phyloP scores from a whole-genome alignment of 2,888 invertebrate species.

The Steinernema carpocapsae region DNA sequence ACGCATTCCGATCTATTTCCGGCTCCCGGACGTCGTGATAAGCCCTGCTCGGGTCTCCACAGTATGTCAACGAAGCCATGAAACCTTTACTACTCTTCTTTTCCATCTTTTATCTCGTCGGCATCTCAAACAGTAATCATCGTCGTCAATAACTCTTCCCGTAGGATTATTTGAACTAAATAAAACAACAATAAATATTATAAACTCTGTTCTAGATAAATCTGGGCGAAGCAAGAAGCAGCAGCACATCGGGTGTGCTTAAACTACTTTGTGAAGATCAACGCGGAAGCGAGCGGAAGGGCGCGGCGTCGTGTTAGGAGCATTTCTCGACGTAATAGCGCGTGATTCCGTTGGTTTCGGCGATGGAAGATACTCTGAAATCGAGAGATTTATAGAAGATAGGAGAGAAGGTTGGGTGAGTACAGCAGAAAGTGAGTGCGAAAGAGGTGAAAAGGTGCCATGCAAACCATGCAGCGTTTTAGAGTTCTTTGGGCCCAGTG shows the following conservation, averaged over 20 bases:
- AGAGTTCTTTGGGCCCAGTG: background rate
- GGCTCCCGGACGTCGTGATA: constrained; percentile 5
- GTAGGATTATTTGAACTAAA: background rate
- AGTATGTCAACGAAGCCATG: background rate
- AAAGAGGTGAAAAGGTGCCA: too few species aligned
- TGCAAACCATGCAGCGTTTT: background rate
- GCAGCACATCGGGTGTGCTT: too few species aligned
- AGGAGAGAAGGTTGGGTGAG: too few species aligned
- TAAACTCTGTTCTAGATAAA: constrained; percentile 19
- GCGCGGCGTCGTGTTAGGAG: background rate
- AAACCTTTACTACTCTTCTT: constrained; percentile 14
- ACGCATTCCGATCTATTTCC: constrained; percentile 20
- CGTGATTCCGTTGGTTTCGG: constrained; percentile 6
- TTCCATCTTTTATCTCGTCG: too few species aligned
- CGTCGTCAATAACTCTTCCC: constrained; percentile 12
- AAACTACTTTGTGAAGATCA: background rate
- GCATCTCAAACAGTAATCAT: background rate
- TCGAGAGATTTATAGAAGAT: background rate
- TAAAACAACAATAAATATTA: constrained; percentile 26
- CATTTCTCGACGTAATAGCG: constrained; percentile 17
- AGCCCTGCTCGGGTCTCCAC: background rate
- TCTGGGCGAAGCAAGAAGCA: background rate
- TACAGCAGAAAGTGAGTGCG: too few species aligned
- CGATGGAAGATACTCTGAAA: constrained; percentile 12
- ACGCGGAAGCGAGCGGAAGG: background rate